Conservation (phyloP, 2,888 invertebrate species). For the Dynastes maya region DNA sequence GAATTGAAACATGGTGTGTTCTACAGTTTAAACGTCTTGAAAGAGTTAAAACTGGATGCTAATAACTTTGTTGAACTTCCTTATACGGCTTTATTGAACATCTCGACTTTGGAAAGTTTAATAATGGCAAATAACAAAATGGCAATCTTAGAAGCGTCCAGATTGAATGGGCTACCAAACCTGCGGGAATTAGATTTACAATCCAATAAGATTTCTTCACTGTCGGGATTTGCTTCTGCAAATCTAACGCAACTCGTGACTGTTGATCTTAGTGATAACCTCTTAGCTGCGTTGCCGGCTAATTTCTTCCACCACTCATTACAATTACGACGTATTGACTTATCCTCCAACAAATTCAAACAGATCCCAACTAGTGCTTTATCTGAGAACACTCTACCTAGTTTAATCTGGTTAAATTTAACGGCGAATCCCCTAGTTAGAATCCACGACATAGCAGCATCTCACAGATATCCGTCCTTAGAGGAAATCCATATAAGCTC, state of each 20-base stretch:
- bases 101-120: slow-evolving; percentile 82
- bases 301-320: slow-evolving; percentile 86
- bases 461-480: slow-evolving; percentile 83
- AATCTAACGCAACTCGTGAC: slow-evolving; percentile 82
- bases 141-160: slow-evolving; percentile 82
- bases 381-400: slow-evolving; percentile 82
- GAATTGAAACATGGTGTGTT: slow-evolving; percentile 83
- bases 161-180: slow-evolving; percentile 83
- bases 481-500: slow-evolving; percentile 86
- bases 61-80: slow-evolving; percentile 85
- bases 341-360: slow-evolving; percentile 85
- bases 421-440: slow-evolving; percentile 86
- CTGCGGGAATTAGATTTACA: slow-evolving; percentile 83
- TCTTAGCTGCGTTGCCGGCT: slow-evolving; percentile 82
- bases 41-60: slow-evolving; percentile 82
- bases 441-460: slow-evolving; percentile 81
- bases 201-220: slow-evolving; percentile 81
- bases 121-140: slow-evolving; percentile 81
- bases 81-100: slow-evolving; percentile 83
- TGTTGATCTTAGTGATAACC: slow-evolving; percentile 85
- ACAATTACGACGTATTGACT: slow-evolving; percentile 81
- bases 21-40: slow-evolving; percentile 81
- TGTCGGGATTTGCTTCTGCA: slow-evolving; percentile 84
- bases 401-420: slow-evolving; percentile 84
- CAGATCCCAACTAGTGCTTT: slow-evolving; percentile 85